Evolutionary conservation across 2,888 invertebrate genomes (phyloP), one percentile per base, ranked within the genome.

Genomic region (Gymnoscelis rufifasciata): DNA sequence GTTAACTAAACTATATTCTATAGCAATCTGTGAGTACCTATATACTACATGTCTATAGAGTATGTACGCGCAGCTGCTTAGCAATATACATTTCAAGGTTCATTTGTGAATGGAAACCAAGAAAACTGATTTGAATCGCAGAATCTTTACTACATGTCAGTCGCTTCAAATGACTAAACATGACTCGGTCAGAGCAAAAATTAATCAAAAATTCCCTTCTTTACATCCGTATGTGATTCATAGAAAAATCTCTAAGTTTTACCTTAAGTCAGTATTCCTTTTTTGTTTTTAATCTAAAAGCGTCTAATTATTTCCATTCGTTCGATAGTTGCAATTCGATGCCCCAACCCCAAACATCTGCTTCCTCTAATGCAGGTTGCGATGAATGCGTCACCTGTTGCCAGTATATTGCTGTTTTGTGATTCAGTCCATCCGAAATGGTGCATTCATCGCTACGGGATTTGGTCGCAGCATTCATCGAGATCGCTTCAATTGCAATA

Each of bases 51-150:
- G 35, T 39, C 24, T 35, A n/a, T 43, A 36, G 50, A 52, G 48
- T 51, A 62, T 57, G 60, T 64, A 52, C 59, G 65, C 62, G 64
- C 71, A 68, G 70, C 71, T 77, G 74, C 65, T 73, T 67, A 68
- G 68, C 58, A 58, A 72, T 68, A 77, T 70, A 65, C 57, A 56
- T 67, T 73, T 80, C 83, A 82, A 82, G 83, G 82, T 70, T 68
- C 56, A 57, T 59, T 69, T 76, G 77, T 78, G 80, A 82, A 80
- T 75, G 81, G 78, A 40, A 68, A 69, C 59, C 57, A 47, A 47
- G 45, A 54, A 64, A 49, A 56, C 44, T 40, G 47, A 59, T 59
- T 59, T 57, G 37, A 15, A 28, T 47, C 29, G 31, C 31, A 47
- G 19, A 26, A 46, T 37, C 36, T 36, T 19, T 19, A 19, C 39